Evolutionary conservation across 2,888 invertebrate species (phyloP), one percentile per base, ranked within the genome.

Genomic region (Morpho helenor): DNA sequence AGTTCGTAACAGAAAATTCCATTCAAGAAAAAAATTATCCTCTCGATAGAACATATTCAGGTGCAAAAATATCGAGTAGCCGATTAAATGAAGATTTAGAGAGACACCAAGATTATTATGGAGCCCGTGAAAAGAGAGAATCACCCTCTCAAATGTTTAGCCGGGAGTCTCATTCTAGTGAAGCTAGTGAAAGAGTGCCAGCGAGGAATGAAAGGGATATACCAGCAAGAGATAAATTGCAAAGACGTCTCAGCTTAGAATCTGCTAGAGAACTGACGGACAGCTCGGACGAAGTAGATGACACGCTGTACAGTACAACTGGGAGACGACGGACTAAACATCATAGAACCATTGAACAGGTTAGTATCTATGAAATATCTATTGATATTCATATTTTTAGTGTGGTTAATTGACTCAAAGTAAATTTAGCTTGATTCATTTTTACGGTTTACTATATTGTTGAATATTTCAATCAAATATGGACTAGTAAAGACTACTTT

Each of bases 221-320:
- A 6, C 65, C 69, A 2, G 73, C 65, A 1, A 72, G 87, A 2
- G 90, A 90, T 61, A 93, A 92, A 66, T 72, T 92, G 56, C 91
- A 93, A 73, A 85, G 95, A 60, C 90, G 95, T 47, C 86, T 95
- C 61, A 95, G 95, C 52, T 76, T 95, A 52, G 95, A 95, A 74
- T 95, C 95, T 2, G 94, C 94, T 43, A 85, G 94, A 42, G 94
- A 94, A 61, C 84, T 95, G 49, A 94, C 94, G 0, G 95, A 95
- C 69, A 94, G 93, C 72, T 93, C 94, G 8, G 94, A 94, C 65
- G 94, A 94, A 65, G 76, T 92, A 23, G 93, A 93, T 68, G 91
- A 91, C 63, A 86, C 88, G 7, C 69, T 85, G 64, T 91, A 91
- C 72, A 88, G 91, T 67, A 92, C 92, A 49, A 92, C 93, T 57